Base-by-base conservation (phyloP, 1,140 invertebrate species). In the Parasteatoda tepidariorum region DNA sequence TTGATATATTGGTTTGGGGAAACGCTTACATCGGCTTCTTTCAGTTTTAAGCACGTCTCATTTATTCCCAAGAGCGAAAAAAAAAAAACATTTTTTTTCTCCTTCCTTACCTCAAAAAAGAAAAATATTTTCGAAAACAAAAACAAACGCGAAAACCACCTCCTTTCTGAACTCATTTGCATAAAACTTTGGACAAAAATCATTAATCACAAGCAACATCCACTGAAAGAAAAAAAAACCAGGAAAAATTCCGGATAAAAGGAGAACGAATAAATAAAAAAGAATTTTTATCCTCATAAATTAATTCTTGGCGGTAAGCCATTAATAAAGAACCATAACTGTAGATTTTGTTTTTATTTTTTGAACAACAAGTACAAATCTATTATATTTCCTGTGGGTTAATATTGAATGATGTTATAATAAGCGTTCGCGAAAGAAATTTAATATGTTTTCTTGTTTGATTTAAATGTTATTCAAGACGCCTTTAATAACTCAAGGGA, bases 131-230 rank as follows among this genome's bases (percentile, higher is more conserved):
- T 7, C 18, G 28, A 55, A 28, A 64, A 31, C 7, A 30, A 64
- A 64, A 64, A 30, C 11, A 64, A 30, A 31, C 61, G 26, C 61
- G 1, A 64, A 59, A 59, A 3, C 38, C 5, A 41, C 38, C 38
- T 59, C 22, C 26, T 28, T 33, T 24, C 26, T 22, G 33, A 38
- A 34, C 54, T 74, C 55, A 38, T 61, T 61, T 74, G 55, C 54
- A 74, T 74, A 61, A 59, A 74, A 74, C 54, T 61, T 38, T 18
- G n/a, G 22, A 38, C 30, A 61, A 61, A 74, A 74, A 74, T 38
- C 71, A 28, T 74, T 74, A 4, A 61, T 74, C 22, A 61, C 61
- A 54, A 74, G 54, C 57, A n/a, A 9, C 55, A 34, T 31, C 24
- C 22, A 9, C 55, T 30, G 26, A 18, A n/a, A 18, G 13, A 18